Percentiles rank a stretch among this genome's conserved stretches.
Conservation (phyloP, 2,797 vertebrate species). For the Numenius phaeopus region DNA sequence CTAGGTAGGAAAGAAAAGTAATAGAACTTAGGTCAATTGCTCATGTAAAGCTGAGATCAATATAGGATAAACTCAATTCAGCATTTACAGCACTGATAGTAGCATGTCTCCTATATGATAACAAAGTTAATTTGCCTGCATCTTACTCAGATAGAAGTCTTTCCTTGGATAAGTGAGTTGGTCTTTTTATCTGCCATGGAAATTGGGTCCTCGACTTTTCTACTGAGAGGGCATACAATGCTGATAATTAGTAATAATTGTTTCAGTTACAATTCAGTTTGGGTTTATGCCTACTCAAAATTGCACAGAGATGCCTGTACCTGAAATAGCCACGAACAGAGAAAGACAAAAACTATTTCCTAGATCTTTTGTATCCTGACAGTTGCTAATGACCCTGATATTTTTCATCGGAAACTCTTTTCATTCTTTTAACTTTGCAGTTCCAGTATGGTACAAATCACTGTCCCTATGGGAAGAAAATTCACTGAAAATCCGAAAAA, state of each 20-base stretch:
- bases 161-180: background rate
- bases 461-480: background rate
- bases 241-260: background rate
- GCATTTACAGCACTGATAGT: background rate
- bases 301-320: background rate
- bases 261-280: background rate
- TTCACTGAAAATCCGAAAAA: background rate
- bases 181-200: fast-evolving
- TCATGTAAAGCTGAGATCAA: background rate
- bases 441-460: background rate
- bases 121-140: background rate
- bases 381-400: background rate
- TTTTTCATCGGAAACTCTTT: background rate
- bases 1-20: background rate
- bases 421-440: background rate
- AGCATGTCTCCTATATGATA: background rate
- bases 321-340: background rate
- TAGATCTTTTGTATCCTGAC: background rate
- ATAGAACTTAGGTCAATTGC: background rate
- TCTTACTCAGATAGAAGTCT: background rate
- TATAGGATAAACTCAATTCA: background rate
- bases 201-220: background rate
- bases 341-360: background rate
- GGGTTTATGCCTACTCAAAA: background rate
- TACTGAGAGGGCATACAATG: background rate